phyloP scores from a whole-genome alignment of 2,797 vertebrate genomes.

The Chaetodon trifasciatus region DNA sequence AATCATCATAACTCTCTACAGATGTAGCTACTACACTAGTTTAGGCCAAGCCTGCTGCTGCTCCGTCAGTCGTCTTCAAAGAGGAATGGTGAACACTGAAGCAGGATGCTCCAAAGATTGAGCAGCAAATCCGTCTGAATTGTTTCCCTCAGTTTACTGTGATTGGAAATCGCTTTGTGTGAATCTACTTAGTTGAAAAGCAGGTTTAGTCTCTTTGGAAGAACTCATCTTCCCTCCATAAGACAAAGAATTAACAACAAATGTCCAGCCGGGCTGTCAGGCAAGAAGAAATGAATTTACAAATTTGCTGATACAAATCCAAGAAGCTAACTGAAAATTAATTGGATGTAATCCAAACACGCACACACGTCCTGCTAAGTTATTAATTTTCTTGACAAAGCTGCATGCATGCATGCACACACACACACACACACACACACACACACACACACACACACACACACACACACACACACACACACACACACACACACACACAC shows the following conservation, averaged over 20 bases:
- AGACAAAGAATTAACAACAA: not conserved
- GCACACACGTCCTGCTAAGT: constrained; percentile 10
- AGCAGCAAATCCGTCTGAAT: not conserved
- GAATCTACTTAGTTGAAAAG: not conserved
- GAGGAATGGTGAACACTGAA: not conserved
- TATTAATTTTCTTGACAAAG: constrained; percentile 36
- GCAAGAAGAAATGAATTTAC: constrained; percentile 23
- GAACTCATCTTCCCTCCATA: not conserved
- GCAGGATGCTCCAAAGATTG: no score
- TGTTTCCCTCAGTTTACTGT: not conserved
- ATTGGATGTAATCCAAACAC: constrained; percentile 51
- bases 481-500: not conserved
- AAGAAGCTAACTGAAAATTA: constrained; percentile 49
- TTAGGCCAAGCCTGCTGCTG: no score
- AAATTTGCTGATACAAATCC: constrained; percentile 25
- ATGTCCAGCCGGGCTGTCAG: not conserved
- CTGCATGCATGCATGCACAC: not conserved
- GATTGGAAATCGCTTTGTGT: not conserved
- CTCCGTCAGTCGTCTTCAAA: not conserved
- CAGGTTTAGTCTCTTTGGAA: not conserved
- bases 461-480: constrained; percentile 5
- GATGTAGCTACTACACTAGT: no score
- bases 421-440: not conserved
- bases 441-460: not conserved
- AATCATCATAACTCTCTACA: no score